These are phyloP conservation scores for Rhinogobio ventralis DNA, from an alignment of 2,797 vertebrate genomes.

Conservation along the genomic window DNA sequence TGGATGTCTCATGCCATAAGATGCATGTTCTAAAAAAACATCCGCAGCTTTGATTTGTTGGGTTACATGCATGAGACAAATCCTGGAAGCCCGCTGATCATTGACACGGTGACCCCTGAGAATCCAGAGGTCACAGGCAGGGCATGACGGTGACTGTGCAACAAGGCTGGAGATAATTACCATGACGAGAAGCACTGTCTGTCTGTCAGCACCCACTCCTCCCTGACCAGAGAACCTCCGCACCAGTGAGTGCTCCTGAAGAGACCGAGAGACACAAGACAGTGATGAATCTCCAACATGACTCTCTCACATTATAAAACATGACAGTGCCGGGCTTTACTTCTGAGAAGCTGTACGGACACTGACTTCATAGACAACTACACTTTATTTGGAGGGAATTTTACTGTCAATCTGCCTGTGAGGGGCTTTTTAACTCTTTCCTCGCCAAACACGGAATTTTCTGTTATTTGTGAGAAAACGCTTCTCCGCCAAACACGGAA, in stretches of 20 bases:
- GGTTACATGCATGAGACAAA: conserved; percentile 56
- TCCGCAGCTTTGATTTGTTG: conserved; percentile 57
- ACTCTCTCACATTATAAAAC: conserved; percentile 55
- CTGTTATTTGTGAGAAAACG: no score
- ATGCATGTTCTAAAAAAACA: conserved; percentile 42
- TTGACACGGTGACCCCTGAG: conserved; percentile 44
- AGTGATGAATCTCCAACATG: conserved; percentile 20
- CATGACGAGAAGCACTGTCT: conserved; percentile 94
- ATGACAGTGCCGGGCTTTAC: conserved; percentile 36
- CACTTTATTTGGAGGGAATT: conserved; percentile 28
- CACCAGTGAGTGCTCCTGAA: conserved; percentile 91
- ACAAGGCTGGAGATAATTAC: conserved; percentile 67
- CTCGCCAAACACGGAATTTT: no score
- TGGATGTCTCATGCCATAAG: conserved; percentile 12
- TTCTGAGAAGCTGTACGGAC: conserved; percentile 4
- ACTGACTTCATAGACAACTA: conserved; percentile 33
- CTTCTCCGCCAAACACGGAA: no score
- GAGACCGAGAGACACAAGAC: conserved; percentile 39
- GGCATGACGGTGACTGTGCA: conserved; percentile 39
- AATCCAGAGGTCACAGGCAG: conserved; percentile 48
- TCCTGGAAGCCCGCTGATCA: conserved; percentile 31
- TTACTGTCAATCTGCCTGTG: background rate
- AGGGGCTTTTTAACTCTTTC: background rate
- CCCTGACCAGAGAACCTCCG: conserved; percentile 93
- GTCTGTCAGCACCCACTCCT: conserved; percentile 96